Evolutionary conservation across 2,113 vertebrate species (phyloP), one percentile per base, ranked within the genome.

Genomic region (Perca fluviatilis): DNA sequence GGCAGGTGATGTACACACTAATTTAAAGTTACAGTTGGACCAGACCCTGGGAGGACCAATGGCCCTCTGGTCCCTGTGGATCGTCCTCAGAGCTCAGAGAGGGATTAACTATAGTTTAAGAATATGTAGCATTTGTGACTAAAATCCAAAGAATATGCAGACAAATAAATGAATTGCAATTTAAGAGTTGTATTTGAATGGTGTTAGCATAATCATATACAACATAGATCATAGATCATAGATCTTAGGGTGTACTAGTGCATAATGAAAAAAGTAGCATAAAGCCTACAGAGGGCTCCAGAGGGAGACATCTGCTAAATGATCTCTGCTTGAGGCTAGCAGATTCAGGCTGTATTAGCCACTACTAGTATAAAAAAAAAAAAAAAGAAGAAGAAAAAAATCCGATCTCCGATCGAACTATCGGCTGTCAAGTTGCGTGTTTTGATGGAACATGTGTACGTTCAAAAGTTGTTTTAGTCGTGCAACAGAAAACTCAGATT

Each of bases 21-120:
- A 73, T 74, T 81, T 73, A 64, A 75, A 74, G 53, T 56, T 68
- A 47, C 23, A 57, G 30, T 27, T 63, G 14, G 46, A 60, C 60
- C 19, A 65, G 67, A 72, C 62, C 11, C 47, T 49, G 23, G 56
- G 30, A 27, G 21, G 18, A 72, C 21, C 36, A 43, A 23, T 16
- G 23, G 15, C 33, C 21, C 7, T 53, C 40, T 6, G 27, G 40
- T 68, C 16, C 23, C 36, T 63, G 40, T 72, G 47, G 53, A 71
- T 56, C 1, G 0, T 23, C 49, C 14, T 25, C 60, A 51, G 50
- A 47, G 56, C 54, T 47, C 65, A 63, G 30, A 16, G 18, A 62
- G 21, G 5, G 15, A 57, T 6, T 61, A 16, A 61, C 27, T 50
- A 30, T 18, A 69, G 7, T 21, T 47, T 27, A 47, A 73, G 50